Conservation (phyloP, 2,888 invertebrate genomes). For the Phoronis australis region DNA sequence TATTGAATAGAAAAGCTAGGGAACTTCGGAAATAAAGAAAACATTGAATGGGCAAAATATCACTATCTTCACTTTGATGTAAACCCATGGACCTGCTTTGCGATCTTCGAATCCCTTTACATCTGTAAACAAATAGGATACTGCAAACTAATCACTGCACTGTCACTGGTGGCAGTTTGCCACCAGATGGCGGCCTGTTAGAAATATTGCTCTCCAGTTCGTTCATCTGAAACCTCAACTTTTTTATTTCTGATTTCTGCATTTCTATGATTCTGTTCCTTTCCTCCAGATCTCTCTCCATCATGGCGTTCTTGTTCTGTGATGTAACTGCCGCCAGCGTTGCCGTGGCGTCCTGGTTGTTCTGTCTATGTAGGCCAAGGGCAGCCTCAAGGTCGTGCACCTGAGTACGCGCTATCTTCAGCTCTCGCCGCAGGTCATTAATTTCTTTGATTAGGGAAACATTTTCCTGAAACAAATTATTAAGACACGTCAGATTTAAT, state of each 20-base stretch:
- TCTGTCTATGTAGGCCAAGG: slow-evolving; percentile 47
- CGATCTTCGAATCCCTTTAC: no score
- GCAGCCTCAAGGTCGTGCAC: slow-evolving; percentile 68
- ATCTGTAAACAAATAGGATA: no score
- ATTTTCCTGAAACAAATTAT: slow-evolving; percentile 62
- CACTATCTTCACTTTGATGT: no score
- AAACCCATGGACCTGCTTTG: no score
- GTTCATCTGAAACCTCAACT: slow-evolving; percentile 39
- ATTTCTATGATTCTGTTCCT: slow-evolving; percentile 54
- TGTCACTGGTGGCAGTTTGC: slow-evolving; percentile 24
- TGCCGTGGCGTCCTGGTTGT: slow-evolving; percentile 26
- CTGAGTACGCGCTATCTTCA: slow-evolving; percentile 64
- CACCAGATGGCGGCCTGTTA: slow-evolving; percentile 29
- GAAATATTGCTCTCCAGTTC: slow-evolving; percentile 25
- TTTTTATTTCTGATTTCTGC: slow-evolving; percentile 55
- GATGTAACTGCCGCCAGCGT: slow-evolving; percentile 28
- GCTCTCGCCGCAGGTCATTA: slow-evolving; percentile 67
- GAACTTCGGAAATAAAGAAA: no score
- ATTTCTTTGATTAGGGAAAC: slow-evolving; percentile 71
- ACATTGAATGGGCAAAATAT: no score
- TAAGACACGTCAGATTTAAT: background rate
- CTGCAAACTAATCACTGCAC: no score
- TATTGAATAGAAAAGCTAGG: no score
- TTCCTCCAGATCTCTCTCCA: slow-evolving; percentile 62
- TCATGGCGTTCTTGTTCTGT: slow-evolving; percentile 54